Evolutionary conservation across 2,797 vertebrate species (phyloP), one percentile per base, ranked within the genome.

Genomic region (Microcaecilia unicolor): DNA sequence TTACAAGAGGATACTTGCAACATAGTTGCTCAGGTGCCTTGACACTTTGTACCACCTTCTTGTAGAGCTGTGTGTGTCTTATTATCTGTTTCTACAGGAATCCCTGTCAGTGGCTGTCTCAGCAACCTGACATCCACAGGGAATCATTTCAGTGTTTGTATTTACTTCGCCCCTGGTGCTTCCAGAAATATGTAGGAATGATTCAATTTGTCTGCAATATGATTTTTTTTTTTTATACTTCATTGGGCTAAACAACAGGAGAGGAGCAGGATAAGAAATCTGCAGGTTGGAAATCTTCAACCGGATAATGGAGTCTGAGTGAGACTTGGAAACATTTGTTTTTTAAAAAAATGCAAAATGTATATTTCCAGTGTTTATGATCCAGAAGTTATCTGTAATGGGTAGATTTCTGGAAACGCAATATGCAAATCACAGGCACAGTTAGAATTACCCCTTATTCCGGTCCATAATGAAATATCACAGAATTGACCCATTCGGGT

Each of bases 221-320:
- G 40, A 34, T 20, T 50, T 54, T 55, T 41, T 47, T 49, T 53
- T 55, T 57, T 57, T 49, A 53, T 23, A 34, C 4, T 31, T 5
- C 18, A 21, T 31, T 55, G 28, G 37, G 53, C 22, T 22, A 37
- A 61, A 10, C 37, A 44, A 34, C 12, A 22, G 16, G 41, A 44
- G 22, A 34, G 18, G 48, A 55, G 28, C 19, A 23, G 41, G 23
- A 58, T 35, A 45, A 28, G 36, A 50, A 34, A 6, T 20, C 31
- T 18, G 13, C 16, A 21, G 14, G 5, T 3, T 11, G 17, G 47
- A 41, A 29, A 46, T 36, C 50, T 56, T 35, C 23, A 33, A 52
- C 46, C 57, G 35, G 22, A 22, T 40, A 26, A 25, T 42, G 26
- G 10, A 4, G 16, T 48, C 14, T 37, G 29, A 37, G 17, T 21